phyloP scores from a whole-genome alignment of 2,113 vertebrate genomes.

The Tetrao urogallus region DNA sequence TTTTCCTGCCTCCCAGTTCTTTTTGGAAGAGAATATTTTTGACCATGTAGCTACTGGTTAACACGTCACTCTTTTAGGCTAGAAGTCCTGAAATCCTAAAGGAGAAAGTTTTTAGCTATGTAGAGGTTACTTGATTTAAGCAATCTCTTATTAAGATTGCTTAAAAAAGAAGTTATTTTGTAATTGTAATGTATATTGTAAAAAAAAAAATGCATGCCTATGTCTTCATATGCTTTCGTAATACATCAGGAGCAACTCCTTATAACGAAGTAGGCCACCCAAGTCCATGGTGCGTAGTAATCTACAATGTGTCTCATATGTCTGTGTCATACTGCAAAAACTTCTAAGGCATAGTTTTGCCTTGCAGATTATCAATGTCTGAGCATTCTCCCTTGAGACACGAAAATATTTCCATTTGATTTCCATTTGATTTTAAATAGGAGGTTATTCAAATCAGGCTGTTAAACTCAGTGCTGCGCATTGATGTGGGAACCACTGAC shows the following conservation, averaged over 20 bases:
- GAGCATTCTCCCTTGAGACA: neutral
- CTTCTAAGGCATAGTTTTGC: conserved; percentile 37
- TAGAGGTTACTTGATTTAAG: neutral
- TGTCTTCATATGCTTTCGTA: neutral
- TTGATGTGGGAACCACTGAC: neutral
- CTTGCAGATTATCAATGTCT: conserved; percentile 61
- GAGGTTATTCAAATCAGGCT: conserved; percentile 16
- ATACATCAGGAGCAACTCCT: neutral
- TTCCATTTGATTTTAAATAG: conserved; percentile 16
- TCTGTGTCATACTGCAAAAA: neutral
- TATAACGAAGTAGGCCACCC: neutral
- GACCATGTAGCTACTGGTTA: neutral
- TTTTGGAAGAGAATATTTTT: neutral
- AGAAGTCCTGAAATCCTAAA: neutral
- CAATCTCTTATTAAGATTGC: neutral
- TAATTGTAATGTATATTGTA: neutral
- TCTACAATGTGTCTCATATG: neutral
- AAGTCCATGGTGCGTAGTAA: neutral
- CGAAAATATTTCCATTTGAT: conserved; percentile 50
- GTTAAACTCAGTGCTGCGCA: neutral
- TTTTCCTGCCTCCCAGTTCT: neutral
- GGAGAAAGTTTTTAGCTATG: neutral
- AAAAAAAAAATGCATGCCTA: neutral
- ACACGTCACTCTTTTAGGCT: neutral
- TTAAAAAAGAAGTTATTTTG: neutral